Percentiles rank a stretch among this genome's conserved stretches.
Evolutionary conservation across 2,113 vertebrate species (phyloP).

Genomic region (Pycnonotus jocosus): DNA sequence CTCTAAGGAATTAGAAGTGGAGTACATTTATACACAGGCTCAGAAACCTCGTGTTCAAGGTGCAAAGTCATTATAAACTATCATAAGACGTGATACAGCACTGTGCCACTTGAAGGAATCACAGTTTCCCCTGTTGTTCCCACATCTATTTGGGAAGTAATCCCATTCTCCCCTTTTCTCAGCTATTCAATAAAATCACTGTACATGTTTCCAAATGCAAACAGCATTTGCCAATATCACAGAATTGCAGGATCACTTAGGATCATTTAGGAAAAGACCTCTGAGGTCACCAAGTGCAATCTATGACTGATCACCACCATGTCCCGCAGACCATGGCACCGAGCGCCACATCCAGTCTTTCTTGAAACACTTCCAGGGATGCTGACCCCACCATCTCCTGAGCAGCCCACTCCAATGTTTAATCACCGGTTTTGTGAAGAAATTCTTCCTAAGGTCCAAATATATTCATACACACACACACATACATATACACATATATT

Average conservation of each 20-base stretch:
- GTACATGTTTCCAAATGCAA: rapidly evolving
- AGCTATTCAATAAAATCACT: background rate
- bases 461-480: background rate
- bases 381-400: background rate
- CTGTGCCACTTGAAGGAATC: background rate
- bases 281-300: background rate
- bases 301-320: rapidly evolving
- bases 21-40: background rate
- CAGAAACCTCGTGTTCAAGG: background rate
- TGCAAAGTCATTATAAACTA: background rate
- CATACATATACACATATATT: background rate
- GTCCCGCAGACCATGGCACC: rapidly evolving
- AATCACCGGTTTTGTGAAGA: rapidly evolving
- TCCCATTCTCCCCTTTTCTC: background rate
- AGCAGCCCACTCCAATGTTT: background rate
- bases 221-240: background rate
- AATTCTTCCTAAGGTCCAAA: background rate
- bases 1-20: background rate
- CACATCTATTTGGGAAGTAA: rapidly evolving
- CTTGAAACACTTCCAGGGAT: background rate
- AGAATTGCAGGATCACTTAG: background rate
- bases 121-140: too few relatives aligned
- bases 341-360: background rate
- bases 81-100: background rate
- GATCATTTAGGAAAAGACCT: background rate